Evolutionary conservation across 2,113 vertebrate genomes (phyloP).

Genomic region (Arvicanthis niloticus): DNA sequence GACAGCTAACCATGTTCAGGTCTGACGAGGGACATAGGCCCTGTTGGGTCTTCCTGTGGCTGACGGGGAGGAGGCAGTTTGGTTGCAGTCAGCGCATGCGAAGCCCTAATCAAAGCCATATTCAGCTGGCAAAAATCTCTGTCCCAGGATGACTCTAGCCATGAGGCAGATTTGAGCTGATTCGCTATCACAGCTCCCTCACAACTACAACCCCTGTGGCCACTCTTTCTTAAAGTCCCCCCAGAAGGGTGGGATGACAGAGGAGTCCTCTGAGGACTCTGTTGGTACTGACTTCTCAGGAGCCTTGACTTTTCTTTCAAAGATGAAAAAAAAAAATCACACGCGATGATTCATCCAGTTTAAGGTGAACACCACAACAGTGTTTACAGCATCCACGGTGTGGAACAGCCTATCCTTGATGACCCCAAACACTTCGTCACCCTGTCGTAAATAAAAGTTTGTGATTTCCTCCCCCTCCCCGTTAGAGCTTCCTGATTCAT

Average conservation of each 20-base stretch:
- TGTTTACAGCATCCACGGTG: no score
- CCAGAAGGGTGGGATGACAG: neutral
- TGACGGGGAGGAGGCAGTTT: neutral
- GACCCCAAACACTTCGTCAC: neutral
- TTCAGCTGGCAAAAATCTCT: neutral
- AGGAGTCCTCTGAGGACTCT: neutral
- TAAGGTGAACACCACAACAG: neutral
- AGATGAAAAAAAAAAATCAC: neutral
- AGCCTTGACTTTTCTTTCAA: neutral
- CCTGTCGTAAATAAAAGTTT: neutral
- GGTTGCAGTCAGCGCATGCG: neutral
- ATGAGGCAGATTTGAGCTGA: neutral
- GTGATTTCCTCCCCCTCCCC: no score
- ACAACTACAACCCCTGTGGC: neutral
- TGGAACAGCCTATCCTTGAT: neutral
- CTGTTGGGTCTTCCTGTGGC: neutral
- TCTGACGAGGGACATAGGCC: neutral
- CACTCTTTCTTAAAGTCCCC: neutral
- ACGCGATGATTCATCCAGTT: neutral
- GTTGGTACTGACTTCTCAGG: neutral
- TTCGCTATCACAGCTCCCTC: neutral
- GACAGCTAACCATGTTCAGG: neutral
- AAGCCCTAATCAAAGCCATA: constrained; percentile 54
- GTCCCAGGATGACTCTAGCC: neutral
- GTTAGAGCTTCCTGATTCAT: neutral